Base-by-base conservation (phyloP, 2,113 vertebrate genomes). In the Dasyurus viverrinus region DNA sequence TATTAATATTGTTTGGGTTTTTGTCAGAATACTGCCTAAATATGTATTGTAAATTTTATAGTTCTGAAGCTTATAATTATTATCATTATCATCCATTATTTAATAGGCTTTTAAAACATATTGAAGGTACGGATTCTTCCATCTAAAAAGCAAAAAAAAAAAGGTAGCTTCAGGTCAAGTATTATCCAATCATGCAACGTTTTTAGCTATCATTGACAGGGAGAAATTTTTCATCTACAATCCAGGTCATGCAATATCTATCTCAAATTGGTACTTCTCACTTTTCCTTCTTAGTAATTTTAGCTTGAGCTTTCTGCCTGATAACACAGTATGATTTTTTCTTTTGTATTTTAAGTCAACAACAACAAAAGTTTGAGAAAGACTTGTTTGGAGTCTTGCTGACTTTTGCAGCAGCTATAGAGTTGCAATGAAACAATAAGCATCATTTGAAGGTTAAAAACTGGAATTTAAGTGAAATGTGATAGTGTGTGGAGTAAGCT, bases 391-490 rank as follows among this genome's bases (percentile, higher is more conserved):
- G 50, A 8, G 6, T 12, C 54, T 76, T 50, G 0, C 0, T n/a
- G 54, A 93, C 76, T 92, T 96, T 94, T 97, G 92, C 91, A 0
- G 26, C 53, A 93, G 90, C 97, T 97, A 90, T 95, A 95, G 47
- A 93, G 57, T 0, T 0, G 95, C 94, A 92, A 48, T 95, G 96
- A 97, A 95, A 90, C 90, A 57, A 0, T 3, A 11, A 93, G 12
- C 96, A 96, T 97, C 96, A 97, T 97, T 97, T 97, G 94, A 97
- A 95, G 47, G 53, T 53, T 46, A 92, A 94, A 97, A 95, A 96
- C 94, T 94, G 93, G 96, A 96, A 96, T 93, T 96, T 96, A 96
- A 97, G 97, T 98, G 96, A 97, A 97, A 93, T 97, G 95, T 97
- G 91, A 94, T 53, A 22, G 96, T 94, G 76, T 95, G 96, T 52